Percentiles rank a stretch among this genome's conserved stretches.
phyloP scores from a whole-genome alignment of 2,797 vertebrate species.

The Fundulus diaphanus region DNA sequence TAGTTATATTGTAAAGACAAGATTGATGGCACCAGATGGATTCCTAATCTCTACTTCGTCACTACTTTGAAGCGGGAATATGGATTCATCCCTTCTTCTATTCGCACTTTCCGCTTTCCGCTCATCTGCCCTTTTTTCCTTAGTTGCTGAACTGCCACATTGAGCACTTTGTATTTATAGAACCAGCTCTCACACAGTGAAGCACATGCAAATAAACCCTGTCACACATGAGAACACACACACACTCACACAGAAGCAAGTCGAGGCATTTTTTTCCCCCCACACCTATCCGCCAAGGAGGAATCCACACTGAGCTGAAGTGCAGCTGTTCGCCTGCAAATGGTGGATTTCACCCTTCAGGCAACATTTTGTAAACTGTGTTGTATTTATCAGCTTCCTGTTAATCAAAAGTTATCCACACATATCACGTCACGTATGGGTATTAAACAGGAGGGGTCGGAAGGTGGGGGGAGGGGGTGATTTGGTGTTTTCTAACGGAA shows the following conservation, averaged over 20 bases:
- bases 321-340: slow-evolving; percentile 5
- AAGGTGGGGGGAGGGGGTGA: slow-evolving; percentile 60
- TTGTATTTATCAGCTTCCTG: slow-evolving; percentile 56
- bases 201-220: slow-evolving; percentile 63
- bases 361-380: slow-evolving; percentile 50
- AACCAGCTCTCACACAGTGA: slow-evolving; percentile 59
- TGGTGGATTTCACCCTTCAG: slow-evolving; percentile 9
- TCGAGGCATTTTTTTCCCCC: slow-evolving; percentile 29
- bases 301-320: slow-evolving; percentile 6
- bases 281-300: slow-evolving; percentile 20
- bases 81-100: slow-evolving; percentile 35
- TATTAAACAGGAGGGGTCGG: slow-evolving; percentile 55
- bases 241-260: slow-evolving; percentile 10
- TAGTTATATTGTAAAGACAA: slow-evolving; percentile 54
- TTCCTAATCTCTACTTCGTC: slow-evolving; percentile 45
- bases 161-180: slow-evolving; percentile 80
- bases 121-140: slow-evolving; percentile 38
- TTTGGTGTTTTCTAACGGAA: slow-evolving; percentile 57
- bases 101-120: slow-evolving; percentile 17
- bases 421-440: slow-evolving; percentile 38
- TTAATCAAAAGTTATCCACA: slow-evolving; percentile 59
- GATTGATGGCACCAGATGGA: slow-evolving; percentile 53
- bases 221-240: slow-evolving; percentile 31
- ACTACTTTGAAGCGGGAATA: slow-evolving; percentile 32
- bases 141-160: slow-evolving; percentile 59